Evolutionary conservation across 2,113 vertebrate species (phyloP), one percentile per base, ranked within the genome.

Genomic region (Erythrocercus mccallii): DNA sequence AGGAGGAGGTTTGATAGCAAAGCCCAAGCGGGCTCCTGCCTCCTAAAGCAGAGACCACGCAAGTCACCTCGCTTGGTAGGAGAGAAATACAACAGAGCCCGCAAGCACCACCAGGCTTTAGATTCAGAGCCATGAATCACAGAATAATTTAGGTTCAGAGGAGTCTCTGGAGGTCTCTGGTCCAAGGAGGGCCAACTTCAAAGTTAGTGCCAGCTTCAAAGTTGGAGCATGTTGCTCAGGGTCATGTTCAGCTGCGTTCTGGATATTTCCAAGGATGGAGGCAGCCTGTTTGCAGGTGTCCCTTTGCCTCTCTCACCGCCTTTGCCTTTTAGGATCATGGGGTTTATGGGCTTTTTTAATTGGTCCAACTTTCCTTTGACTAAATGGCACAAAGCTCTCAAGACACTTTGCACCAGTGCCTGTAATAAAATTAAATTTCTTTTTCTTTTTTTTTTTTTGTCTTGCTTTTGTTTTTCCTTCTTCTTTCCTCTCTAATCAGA

Each of bases 351-450:
- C 1, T 64, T 74, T 66, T 83, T 77, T 57, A 92, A 73, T 72
- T 65, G 25, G 15, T 28, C 74, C 69, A 65, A 28, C 79, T 93
- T 94, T 15, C 76, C 83, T 91, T 90, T 45, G 73, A 78, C 73
- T 90, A 91, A 92, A 89, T 54, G 88, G 45, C 92, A 86, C 35
- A 57, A 90, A 19, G 90, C 90, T 95, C 81, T 93, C 72, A 82
- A 81, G 91, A 92, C 56, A 73, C 54, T 95, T 94, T 83, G 74
- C 7, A 0, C 81, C 70, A 84, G 68, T 94, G 94, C 81, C 79
- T 92, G 89, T 97, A 97, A 97, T 95, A 96, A 96, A 97, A 95
- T 97, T 97, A 98, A 89, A 38, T 74, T 51, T 57, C 50, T 94
- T 54, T 71, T 77, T 71, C 23, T n/a, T 72, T 60, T 58, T n/a